Evolutionary conservation across 2,888 invertebrate genomes (phyloP).

Genomic region (Pocota personata): DNA sequence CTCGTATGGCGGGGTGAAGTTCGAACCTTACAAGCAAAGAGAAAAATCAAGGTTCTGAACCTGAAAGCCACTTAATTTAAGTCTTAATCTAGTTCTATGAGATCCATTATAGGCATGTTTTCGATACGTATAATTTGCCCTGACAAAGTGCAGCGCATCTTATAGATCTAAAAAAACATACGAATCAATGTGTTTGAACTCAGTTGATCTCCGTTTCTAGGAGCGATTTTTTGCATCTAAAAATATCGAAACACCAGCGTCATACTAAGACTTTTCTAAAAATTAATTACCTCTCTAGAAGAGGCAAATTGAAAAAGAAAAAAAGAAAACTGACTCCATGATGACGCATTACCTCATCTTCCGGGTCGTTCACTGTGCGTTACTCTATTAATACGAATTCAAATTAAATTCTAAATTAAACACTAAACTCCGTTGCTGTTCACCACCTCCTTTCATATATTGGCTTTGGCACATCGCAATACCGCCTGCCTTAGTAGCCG

Average conservation of each 20-base stretch:
- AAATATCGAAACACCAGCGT: not conserved
- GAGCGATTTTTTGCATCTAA: not conserved
- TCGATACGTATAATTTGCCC: too few relatives aligned
- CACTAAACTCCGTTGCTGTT: not conserved
- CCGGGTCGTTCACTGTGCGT: constrained; percentile 36
- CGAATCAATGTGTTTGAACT: not conserved
- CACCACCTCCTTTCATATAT: not conserved
- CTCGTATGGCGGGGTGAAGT: too few relatives aligned
- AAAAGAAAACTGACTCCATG: constrained; percentile 23
- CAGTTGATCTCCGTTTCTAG: not conserved
- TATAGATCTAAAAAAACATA: too few relatives aligned
- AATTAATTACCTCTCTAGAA: not conserved
- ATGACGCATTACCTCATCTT: constrained; percentile 30
- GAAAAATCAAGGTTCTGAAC: too few relatives aligned
- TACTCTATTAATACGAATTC: constrained; percentile 27
- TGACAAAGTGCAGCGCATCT: too few relatives aligned
- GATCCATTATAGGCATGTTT: too few relatives aligned
- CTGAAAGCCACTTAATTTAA: too few relatives aligned
- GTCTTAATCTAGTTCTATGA: too few relatives aligned
- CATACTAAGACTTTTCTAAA: not conserved
- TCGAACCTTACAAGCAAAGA: too few relatives aligned
- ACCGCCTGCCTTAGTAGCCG: constrained; percentile 20
- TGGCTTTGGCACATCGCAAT: not conserved
- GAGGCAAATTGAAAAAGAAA: not conserved
- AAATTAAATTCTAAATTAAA: constrained; percentile 38